Conservation (phyloP, 2,797 vertebrate species). For the Falco peregrinus region DNA sequence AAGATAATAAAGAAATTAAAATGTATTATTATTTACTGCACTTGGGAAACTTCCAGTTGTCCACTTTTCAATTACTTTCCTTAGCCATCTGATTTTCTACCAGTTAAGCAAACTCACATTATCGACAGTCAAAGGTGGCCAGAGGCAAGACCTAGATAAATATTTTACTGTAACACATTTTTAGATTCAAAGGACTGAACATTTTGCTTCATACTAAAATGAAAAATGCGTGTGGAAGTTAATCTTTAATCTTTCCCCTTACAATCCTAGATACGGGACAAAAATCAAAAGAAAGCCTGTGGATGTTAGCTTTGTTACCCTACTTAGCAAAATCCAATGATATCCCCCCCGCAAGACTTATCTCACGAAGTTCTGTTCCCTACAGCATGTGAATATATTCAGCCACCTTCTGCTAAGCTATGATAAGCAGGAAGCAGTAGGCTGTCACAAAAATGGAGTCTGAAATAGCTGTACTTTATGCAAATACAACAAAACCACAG, state of each 20-base stretch:
- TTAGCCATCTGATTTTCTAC: not conserved
- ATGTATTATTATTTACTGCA: not conserved
- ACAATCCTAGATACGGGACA: not conserved
- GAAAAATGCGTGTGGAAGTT: conserved; percentile 37
- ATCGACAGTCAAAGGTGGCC: not conserved
- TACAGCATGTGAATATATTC: conserved; percentile 36
- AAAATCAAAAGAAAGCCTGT: conserved; percentile 33
- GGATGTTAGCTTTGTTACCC: not conserved
- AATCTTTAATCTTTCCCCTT: conserved; percentile 38
- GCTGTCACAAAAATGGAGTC: conserved; percentile 42
- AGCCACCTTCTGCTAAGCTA: conserved; percentile 57
- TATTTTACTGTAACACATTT: conserved; percentile 23
- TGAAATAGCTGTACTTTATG: conserved; percentile 58
- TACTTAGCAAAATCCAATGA: conserved; percentile 8
- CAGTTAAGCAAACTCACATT: conserved; percentile 30
- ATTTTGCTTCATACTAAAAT: not conserved
- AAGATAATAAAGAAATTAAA: not conserved
- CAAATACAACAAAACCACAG: conserved; percentile 22
- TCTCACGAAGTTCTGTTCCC: conserved; percentile 2
- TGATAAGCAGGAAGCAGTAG: conserved; percentile 63
- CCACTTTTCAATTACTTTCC: not conserved
- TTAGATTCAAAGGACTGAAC: not conserved
- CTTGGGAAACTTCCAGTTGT: not conserved
- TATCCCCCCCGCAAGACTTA: not conserved
- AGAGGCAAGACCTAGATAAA: conserved; percentile 26